Base-by-base conservation (phyloP, 92 coral and sea anemone species). In the Montipora capitata region DNA sequence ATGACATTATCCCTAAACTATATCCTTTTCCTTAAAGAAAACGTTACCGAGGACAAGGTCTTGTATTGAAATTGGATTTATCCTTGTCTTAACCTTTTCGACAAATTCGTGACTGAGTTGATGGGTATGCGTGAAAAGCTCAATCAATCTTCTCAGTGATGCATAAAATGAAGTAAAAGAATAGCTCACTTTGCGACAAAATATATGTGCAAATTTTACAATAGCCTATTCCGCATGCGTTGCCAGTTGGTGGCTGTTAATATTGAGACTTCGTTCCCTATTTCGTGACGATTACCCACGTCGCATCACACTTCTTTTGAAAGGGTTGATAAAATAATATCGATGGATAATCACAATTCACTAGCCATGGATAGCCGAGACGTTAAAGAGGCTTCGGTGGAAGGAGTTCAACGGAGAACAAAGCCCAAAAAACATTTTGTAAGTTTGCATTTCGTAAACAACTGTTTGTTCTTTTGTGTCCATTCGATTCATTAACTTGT, bases 361-460 rank as follows among this genome's bases (percentile, higher is more conserved):
- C 17, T 73, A 2, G 61, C 40, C 59, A 73, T 73, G 77, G 77
- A 73, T 11, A 45, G 58, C 61, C 44, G 77, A 52, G 83, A 90
- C 18, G 85, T 94, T n/a, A 94, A 91, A 40, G 94, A 89, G 7
- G 94, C 86, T 0, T 92, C 98, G 3, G 98, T 94, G 4, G 98
- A 94, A 67, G 98, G 98, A 0, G 89, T 94, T 13, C 93, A 90
- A 69, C 78, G 85, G 14, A 77, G 93, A 59, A 85, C 66, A 45
- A 82, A 68, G n/a, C 98, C 98, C 2, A 90, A 85, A 65, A 94
- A 94, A 83, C 95, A 92, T 14, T 80, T 90, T 48, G 98, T 94
- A 83, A 94, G 98, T 63, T 68, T n/a, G 27, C n/a, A 2, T 42
- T 48, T 48, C 4, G 18, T 6, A 16, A 45, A 17, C 52, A 80